Evolutionary conservation across 2,888 invertebrate species (phyloP).

Genomic region (Pemphredon lugubris): DNA sequence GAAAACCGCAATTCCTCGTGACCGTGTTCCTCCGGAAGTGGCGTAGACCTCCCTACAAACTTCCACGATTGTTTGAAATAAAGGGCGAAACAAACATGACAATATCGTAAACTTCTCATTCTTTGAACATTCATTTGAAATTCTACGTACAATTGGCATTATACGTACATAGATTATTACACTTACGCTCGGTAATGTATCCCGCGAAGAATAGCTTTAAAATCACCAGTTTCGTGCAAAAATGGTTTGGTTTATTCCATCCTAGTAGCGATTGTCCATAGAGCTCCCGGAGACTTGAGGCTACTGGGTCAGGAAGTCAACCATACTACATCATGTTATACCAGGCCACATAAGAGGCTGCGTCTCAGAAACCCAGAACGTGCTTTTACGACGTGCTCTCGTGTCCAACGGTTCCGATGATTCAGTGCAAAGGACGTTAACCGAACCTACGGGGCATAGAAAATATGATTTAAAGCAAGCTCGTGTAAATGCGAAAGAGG

Average conservation of each 20-base stretch:
- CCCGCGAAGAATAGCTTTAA: neutral
- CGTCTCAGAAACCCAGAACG: slow-evolving; percentile 41
- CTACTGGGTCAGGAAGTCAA: slow-evolving; percentile 71
- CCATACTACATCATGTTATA: slow-evolving; percentile 22
- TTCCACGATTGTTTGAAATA: neutral
- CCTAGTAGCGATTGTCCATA: slow-evolving; percentile 10
- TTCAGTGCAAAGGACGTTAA: neutral
- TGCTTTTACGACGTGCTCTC: slow-evolving; percentile 24
- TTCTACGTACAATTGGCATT: too few relatives aligned
- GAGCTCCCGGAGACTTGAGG: slow-evolving; percentile 56
- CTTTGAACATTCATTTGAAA: too few relatives aligned
- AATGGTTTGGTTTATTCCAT: neutral
- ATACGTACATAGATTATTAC: too few relatives aligned
- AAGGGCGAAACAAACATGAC: too few relatives aligned
- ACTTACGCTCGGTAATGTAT: too few relatives aligned
- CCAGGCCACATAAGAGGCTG: slow-evolving; percentile 33
- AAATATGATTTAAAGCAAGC: too few relatives aligned
- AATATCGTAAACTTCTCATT: too few relatives aligned
- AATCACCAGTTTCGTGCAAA: too few relatives aligned
- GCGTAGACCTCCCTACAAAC: slow-evolving; percentile 1
- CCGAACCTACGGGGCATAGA: neutral
- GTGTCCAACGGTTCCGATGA: slow-evolving; percentile 27
- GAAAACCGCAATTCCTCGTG: slow-evolving; percentile 39
- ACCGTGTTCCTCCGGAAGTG: slow-evolving; percentile 43
- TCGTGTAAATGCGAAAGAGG: too few relatives aligned